Conservation (phyloP, 1,140 invertebrate genomes). For the Trachymyrmex septentrionalis region DNA sequence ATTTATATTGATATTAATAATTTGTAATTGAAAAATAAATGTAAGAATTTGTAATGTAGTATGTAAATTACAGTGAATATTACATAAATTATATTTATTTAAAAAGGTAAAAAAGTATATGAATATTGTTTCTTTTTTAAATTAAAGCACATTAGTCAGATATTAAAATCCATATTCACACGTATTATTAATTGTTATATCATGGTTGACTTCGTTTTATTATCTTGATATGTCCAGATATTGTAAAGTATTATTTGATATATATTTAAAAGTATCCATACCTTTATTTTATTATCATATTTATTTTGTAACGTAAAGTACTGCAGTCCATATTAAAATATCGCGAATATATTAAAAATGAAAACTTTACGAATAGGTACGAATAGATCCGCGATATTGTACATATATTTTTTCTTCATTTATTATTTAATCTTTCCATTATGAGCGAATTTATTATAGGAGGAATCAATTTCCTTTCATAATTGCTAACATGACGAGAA, state of each 20-base stretch:
- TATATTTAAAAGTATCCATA: slow-evolving; percentile 11
- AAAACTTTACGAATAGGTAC: not conserved
- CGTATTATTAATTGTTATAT: slow-evolving; percentile 18
- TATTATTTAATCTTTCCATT: slow-evolving; percentile 28
- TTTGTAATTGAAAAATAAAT: slow-evolving; percentile 14
- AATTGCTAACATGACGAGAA: not conserved
- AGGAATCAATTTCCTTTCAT: slow-evolving; percentile 25
- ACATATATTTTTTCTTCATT: not conserved
- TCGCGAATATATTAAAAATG: not conserved
- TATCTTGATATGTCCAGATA: not conserved
- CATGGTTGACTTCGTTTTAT: not conserved
- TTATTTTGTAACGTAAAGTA: not conserved
- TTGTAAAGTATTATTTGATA: not conserved
- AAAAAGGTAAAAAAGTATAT: not conserved
- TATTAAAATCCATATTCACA: slow-evolving; percentile 1
- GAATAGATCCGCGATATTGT: not conserved
- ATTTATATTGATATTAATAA: not conserved
- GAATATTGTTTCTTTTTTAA: slow-evolving; percentile 18
- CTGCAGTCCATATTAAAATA: not conserved
- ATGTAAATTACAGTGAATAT: not conserved
- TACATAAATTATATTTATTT: not conserved
- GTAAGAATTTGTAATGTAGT: not conserved
- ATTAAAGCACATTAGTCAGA: slow-evolving; percentile 11
- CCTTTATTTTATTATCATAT: slow-evolving; percentile 8
- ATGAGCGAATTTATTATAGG: slow-evolving; percentile 1